Percentiles rank a stretch among this genome's conserved stretches.
Evolutionary conservation across 2,888 invertebrate genomes (phyloP).

Genomic region (Helobdella robusta): DNA sequence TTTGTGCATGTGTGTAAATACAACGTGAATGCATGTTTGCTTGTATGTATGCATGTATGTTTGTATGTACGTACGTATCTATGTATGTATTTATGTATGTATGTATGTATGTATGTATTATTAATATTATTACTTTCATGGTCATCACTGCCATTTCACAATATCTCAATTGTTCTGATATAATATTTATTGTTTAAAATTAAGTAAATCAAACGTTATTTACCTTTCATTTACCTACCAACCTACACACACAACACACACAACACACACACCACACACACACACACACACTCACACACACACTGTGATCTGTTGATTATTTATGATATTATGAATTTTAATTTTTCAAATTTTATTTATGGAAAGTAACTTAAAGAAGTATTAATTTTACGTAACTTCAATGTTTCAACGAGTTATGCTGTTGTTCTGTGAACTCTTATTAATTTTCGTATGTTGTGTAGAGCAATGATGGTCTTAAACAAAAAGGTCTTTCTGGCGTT

Average conservation of each 20-base stretch:
- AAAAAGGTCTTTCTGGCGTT: background rate
- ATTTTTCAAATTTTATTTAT: background rate
- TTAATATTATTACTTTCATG: too few species aligned
- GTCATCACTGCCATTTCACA: too few species aligned
- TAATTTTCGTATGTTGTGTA: too few species aligned
- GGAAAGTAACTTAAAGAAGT: too few species aligned
- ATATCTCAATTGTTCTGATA: background rate
- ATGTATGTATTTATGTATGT: background rate
- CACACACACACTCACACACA: background rate
- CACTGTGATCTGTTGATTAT: background rate
- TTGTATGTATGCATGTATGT: background rate
- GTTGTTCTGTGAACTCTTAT: too few species aligned
- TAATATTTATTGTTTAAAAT: background rate
- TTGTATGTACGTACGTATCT: background rate
- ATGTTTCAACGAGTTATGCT: too few species aligned
- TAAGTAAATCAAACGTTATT: background rate
- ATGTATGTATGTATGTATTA: background rate
- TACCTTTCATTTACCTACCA: background rate
- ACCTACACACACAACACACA: slow-evolving; percentile 1
- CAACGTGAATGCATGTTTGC: background rate
- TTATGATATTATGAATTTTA: background rate
- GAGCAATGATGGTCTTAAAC: background rate
- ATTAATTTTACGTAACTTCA: too few species aligned
- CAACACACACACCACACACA: background rate
- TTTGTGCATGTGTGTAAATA: too few species aligned